These are phyloP conservation scores for Diacarnus erythraeanus DNA, from an alignment of 37 sponge, comb jelly and placozoan genomes.

Conservation along the genomic window DNA sequence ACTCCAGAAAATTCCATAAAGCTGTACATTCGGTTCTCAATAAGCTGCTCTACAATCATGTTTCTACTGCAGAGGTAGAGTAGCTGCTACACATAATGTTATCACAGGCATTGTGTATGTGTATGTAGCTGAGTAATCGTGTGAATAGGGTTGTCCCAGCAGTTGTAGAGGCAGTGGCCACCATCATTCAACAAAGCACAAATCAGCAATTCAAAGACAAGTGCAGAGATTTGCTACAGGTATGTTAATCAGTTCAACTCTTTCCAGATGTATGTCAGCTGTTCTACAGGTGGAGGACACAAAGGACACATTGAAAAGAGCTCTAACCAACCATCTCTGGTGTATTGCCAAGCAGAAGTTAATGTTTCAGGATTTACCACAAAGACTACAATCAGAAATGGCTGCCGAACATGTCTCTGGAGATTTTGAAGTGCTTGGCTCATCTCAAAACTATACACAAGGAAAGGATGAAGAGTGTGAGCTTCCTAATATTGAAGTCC, in stretches of 20 bases:
- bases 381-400: no score
- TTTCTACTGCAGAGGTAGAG: constrained; percentile 24
- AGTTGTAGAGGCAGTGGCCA: constrained; percentile 48
- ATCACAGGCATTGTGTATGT: background rate
- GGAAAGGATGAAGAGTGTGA: no score
- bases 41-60: constrained; percentile 61
- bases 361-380: no score
- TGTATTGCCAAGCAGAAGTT: background rate
- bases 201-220: constrained; percentile 22
- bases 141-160: constrained; percentile 16
- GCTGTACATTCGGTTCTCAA: constrained; percentile 53
- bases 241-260: background rate
- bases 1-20: constrained; percentile 24
- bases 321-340: background rate
- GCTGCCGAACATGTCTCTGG: no score
- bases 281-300: no score
- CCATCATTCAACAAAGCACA: constrained; percentile 35
- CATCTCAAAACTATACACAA: no score
- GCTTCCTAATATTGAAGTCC: no score
- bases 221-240: constrained; percentile 12
- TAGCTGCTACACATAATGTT: background rate
- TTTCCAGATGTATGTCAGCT: no score
- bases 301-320: no score
- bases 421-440: no score
- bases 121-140: background rate